Evolutionary conservation across 2,113 vertebrate genomes (phyloP).

Genomic region (Microtus pennsylvanicus): DNA sequence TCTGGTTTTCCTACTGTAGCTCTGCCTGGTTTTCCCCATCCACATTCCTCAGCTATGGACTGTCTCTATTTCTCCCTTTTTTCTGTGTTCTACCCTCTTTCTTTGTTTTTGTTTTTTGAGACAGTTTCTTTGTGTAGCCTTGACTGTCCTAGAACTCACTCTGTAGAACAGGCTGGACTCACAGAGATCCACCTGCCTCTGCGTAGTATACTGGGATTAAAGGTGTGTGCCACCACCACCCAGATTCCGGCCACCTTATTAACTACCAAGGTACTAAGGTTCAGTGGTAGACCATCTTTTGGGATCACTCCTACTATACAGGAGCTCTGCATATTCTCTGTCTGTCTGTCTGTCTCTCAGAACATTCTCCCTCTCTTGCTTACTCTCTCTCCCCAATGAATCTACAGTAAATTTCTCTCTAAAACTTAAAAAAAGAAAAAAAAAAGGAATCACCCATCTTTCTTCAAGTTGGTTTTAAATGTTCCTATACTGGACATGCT

Average conservation of each 20-base stretch:
- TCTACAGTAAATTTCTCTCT: too few species aligned
- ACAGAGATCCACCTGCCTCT: not conserved
- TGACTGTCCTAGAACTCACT: not conserved
- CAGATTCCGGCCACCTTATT: not conserved
- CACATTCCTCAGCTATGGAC: too few species aligned
- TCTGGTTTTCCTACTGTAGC: not conserved
- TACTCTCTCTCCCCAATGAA: too few species aligned
- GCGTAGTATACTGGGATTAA: not conserved
- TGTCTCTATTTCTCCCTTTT: not conserved
- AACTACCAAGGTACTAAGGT: not conserved
- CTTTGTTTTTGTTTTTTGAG: not conserved
- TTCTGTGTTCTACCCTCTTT: not conserved
- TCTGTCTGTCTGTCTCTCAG: not conserved
- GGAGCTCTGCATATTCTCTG: not conserved
- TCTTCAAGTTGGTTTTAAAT: not conserved
- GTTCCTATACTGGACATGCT: rapidly evolving
- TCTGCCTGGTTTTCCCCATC: not conserved
- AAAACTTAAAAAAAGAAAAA: too few species aligned
- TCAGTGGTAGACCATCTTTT: not conserved
- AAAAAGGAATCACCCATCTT: not conserved
- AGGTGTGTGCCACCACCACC: not conserved
- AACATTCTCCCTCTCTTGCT: too few species aligned
- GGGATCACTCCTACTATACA: not conserved
- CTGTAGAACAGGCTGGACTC: not conserved
- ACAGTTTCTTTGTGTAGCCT: not conserved